Evolutionary conservation across 2,888 invertebrate genomes (phyloP), one percentile per base, ranked within the genome.

Genomic region (Cheilosia variabilis): DNA sequence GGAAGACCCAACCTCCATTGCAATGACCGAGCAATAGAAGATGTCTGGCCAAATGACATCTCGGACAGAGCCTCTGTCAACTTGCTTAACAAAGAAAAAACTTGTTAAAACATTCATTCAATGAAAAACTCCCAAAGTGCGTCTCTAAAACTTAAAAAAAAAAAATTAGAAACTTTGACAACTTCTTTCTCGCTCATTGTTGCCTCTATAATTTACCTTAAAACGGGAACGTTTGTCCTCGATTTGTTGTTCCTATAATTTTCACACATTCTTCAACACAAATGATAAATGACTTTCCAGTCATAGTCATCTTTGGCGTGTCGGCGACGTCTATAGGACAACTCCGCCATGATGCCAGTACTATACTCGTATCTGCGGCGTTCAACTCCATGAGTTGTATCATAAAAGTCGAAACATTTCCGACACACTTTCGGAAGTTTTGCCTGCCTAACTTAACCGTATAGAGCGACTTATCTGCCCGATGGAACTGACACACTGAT

Each of bases 341-440:
- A 43, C 17, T 17, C 17, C 34, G 15, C 22, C 45, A 53, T 52
- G 27, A 24, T 22, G n/a, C 22, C 34, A 19, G 47, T 45, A 31
- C 17, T 6, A 9, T 31, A 19, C 43, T 17, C 17, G 7, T 34
- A 37, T 27, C 47, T 63, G 17, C 34, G 4, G 15, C 34, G 47
- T 53, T 47, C 63, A 53, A 73, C 31, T 22, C 22, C 55, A 31
- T 55, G n/a, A 53, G 45, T 73, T 63, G 41, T 45, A 73, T 34
- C 55, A 73, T 63, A 73, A 63, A 73, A 73, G 17, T 55, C 50
- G 57, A 41, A 58, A 75, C 65, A 75, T 75, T 66, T 75, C 75
- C 75, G 75, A 75, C 65, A 75, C 50, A 75, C 75, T 75, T 75
- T 75, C 57, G 50, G 65, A 75, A 65, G 75, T 75, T 65, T 57